Percentiles rank a stretch among this genome's conserved stretches.
Conservation (phyloP, 2,888 invertebrate genomes). For the Tinea semifulvella region DNA sequence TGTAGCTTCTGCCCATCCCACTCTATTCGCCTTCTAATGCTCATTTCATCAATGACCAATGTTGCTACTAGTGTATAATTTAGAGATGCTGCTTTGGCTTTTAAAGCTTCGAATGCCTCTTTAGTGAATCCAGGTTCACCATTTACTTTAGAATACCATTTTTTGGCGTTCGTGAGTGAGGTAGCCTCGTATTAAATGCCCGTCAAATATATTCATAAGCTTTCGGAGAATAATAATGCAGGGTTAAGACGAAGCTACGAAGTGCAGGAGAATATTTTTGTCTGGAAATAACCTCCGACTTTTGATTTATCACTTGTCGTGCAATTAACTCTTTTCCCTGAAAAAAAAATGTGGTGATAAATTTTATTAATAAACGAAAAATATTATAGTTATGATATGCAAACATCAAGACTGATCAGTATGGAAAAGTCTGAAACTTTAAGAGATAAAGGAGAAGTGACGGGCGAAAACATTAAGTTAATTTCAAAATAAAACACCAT, state of each 20-base stretch:
- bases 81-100: slow-evolving; percentile 13
- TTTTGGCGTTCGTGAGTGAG: not conserved
- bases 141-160: too few species aligned
- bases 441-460: too few species aligned
- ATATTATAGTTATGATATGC: too few species aligned
- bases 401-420: too few species aligned
- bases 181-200: not conserved
- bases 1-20: slow-evolving; percentile 19
- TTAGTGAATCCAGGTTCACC: too few species aligned
- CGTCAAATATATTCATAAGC: not conserved
- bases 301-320: not conserved
- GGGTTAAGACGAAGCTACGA: not conserved
- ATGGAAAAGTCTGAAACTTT: too few species aligned
- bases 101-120: slow-evolving; percentile 17
- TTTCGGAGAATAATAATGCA: not conserved
- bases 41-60: slow-evolving; percentile 21
- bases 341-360: not conserved
- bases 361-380: too few species aligned
- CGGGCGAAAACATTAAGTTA: too few species aligned
- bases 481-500: too few species aligned
- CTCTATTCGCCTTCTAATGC: slow-evolving; percentile 19
- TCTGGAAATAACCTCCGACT: not conserved
- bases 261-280: not conserved
- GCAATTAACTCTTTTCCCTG: not conserved
- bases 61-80: slow-evolving; percentile 9